Base-by-base conservation (phyloP, 2,888 invertebrate genomes). In the Limenitis camilla region DNA sequence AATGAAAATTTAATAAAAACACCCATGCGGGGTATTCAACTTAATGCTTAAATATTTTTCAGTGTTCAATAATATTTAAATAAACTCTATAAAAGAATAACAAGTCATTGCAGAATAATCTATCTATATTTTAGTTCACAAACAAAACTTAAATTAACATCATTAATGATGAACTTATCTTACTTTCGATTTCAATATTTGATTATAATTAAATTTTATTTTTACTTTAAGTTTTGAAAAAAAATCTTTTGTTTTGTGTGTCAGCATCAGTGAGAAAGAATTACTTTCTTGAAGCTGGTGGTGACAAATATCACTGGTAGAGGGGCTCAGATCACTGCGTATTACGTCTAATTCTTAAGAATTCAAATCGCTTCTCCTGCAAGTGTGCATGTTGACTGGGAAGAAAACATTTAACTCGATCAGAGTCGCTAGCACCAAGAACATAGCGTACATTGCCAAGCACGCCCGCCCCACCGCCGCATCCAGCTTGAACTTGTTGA, bases 361-460 rank as follows among this genome's bases (percentile, higher is more conserved):
- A 59, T 76, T 79, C 55, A 83, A 74, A 72, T 85, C 84, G 64
- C 67, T 75, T 73, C 91, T 89, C 74, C 90, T 90, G 84, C 96
- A 96, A 57, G 95, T 94, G 64, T 95, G 96, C 65, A 94, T 89
- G 85, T 96, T 96, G 67, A 96, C 95, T 67, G 92, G 92, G 89
- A 96, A 96, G 91, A 97, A 96, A 61, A 96, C 94, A 81, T 97
- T 97, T 69, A 96, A 90, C 88, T 97, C 97, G 71, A 96, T 96
- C 66, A 97, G 90, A 60, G 95, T 95, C 49, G 96, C 96, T 62
- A 97, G 89, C 49, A 95, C 91, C 59, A 96, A 90, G 76, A 97
- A 96, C 65, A 94, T 91, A 56, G 93, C 92, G 83, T 97, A 97
- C 92, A 96, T 95, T 60, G 93, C 89, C 59, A 97, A 89, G 69